A percentile compares a stretch with the other conserved stretches of the same genome.
Conservation (phyloP, 2,888 invertebrate species). For the Teleiodes luculella region DNA sequence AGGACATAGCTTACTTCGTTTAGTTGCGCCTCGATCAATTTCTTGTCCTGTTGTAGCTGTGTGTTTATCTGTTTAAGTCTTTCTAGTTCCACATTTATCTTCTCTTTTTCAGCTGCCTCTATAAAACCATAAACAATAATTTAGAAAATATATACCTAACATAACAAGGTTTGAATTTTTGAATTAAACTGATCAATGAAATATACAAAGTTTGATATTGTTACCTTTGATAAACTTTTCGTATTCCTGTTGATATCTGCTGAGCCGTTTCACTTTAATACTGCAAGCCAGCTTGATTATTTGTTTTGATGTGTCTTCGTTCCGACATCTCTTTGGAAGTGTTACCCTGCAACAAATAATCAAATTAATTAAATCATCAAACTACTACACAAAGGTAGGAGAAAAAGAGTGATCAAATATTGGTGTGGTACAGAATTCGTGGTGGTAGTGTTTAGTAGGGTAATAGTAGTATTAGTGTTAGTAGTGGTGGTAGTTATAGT, state of each 20-base stretch:
- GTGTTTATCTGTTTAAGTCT: constrained; percentile 64
- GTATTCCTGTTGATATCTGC: constrained; percentile 95
- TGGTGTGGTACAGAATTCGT: too few species aligned
- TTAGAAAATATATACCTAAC: too few species aligned
- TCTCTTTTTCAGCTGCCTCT: constrained; percentile 79
- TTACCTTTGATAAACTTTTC: constrained; percentile 74
- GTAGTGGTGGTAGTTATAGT: too few species aligned
- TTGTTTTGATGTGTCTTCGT: constrained; percentile 91
- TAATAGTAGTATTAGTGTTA: too few species aligned
- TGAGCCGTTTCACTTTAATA: constrained; percentile 94
- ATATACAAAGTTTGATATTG: too few species aligned
- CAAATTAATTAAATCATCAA: too few species aligned
- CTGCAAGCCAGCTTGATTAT: constrained; percentile 94
- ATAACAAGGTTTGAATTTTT: too few species aligned
- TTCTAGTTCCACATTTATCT: constrained; percentile 82
- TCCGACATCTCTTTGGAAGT: constrained; percentile 96
- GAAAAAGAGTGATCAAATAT: too few species aligned
- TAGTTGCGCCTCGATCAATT: constrained; percentile 55
- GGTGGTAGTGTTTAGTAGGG: too few species aligned
- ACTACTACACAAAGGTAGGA: too few species aligned
- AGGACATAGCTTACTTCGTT: constrained; percentile 45
- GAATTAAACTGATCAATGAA: too few species aligned
- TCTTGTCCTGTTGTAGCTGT: constrained; percentile 67
- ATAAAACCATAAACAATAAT: constrained; percentile 8
- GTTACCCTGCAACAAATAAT: constrained; percentile 80